Conservation (phyloP, 1,140 invertebrate species). For the Streblospio benedicti region DNA sequence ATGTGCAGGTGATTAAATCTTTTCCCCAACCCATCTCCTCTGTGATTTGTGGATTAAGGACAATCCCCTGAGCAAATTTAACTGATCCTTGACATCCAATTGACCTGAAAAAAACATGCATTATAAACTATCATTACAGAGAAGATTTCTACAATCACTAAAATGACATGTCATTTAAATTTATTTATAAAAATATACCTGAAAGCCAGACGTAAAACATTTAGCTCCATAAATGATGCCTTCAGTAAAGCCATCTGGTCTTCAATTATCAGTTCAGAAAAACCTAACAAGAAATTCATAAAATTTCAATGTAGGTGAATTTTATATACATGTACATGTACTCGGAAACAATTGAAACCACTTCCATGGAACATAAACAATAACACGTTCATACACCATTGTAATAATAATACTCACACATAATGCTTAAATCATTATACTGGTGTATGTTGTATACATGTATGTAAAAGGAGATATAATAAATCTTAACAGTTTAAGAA, state of each 20-base stretch:
- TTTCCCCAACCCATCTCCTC: slow-evolving; percentile 38
- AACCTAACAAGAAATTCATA: slow-evolving; percentile 26
- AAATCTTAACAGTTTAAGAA: too few species aligned
- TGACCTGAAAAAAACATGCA: slow-evolving; percentile 14
- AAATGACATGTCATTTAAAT: neutral
- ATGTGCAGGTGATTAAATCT: slow-evolving; percentile 37
- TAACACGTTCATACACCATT: too few species aligned
- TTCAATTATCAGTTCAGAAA: slow-evolving; percentile 30
- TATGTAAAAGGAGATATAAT: too few species aligned
- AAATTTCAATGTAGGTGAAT: too few species aligned
- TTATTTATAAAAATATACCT: slow-evolving; percentile 24
- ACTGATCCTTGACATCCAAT: slow-evolving; percentile 11
- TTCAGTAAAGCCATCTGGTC: slow-evolving; percentile 42
- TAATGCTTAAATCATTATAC: too few species aligned
- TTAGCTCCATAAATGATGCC: slow-evolving; percentile 42
- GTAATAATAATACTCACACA: too few species aligned
- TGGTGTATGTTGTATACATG: too few species aligned
- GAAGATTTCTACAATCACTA: neutral
- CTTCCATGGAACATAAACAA: too few species aligned
- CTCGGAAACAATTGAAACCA: too few species aligned
- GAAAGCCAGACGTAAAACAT: slow-evolving; percentile 37
- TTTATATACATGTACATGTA: too few species aligned
- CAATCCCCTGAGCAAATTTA: slow-evolving; percentile 24
- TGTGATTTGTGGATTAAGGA: slow-evolving; percentile 27
- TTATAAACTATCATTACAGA: neutral